A percentile compares a stretch with the other conserved stretches of the same genome.
Conservation (phyloP, 2,113 vertebrate genomes). For the Crotophaga sulcirostris region DNA sequence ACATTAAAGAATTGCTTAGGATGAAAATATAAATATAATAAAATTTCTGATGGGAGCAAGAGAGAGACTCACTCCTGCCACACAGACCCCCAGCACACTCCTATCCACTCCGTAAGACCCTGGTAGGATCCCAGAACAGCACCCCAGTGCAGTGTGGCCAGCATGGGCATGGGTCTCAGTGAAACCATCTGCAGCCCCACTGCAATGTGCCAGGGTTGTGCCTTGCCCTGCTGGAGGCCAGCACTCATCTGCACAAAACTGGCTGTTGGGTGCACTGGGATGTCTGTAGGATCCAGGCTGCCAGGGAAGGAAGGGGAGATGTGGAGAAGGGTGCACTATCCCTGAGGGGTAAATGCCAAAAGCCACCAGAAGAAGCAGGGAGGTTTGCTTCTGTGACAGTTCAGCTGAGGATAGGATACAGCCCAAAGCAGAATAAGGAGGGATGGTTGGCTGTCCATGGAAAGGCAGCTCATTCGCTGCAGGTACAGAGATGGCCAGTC, state of each 20-base stretch:
- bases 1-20: background rate
- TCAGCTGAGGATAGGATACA: background rate
- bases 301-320: background rate
- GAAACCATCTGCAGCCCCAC: background rate
- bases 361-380: too few species aligned
- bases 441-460: background rate
- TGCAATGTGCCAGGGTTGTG: accelerated
- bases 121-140: background rate
- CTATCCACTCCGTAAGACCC: background rate
- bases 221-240: background rate
- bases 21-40: too few species aligned
- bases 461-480: background rate
- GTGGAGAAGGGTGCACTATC: too few species aligned
- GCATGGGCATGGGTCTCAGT: background rate
- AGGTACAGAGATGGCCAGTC: background rate
- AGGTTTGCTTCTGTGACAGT: too few species aligned
- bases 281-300: too few species aligned
- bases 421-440: background rate
- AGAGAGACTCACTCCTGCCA: background rate
- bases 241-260: too few species aligned
- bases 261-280: too few species aligned
- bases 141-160: accelerated
- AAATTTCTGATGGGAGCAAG: background rate
- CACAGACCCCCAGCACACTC: too few species aligned
- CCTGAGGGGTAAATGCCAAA: background rate